These are phyloP conservation scores for Dolichopus griseipennis DNA, from an alignment of 2,888 invertebrate genomes.

Conservation along the genomic window DNA sequence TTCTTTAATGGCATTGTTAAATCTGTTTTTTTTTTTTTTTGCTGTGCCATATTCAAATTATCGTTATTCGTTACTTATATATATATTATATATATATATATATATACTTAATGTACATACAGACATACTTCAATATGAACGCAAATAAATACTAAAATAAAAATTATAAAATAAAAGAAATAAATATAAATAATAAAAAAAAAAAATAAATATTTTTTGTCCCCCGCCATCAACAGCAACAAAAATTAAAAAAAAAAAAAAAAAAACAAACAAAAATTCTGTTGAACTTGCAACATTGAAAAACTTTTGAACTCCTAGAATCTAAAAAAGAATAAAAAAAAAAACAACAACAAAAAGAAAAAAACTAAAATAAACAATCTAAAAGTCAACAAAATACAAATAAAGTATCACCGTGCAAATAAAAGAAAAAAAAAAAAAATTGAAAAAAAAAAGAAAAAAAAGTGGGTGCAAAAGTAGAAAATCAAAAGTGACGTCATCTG, in stretches of 20 bases:
- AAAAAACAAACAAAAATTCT: not conserved
- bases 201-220: too few species aligned
- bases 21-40: too few species aligned
- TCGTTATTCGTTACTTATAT: too few species aligned
- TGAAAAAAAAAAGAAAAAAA: not conserved
- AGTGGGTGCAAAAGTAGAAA: constrained; percentile 6
- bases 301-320: constrained; percentile 4
- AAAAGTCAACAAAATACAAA: not conserved
- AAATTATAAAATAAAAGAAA: too few species aligned
- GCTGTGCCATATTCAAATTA: too few species aligned
- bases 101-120: too few species aligned
- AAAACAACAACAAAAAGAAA: not conserved
- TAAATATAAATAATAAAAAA: too few species aligned
- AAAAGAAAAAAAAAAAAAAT: not conserved
- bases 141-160: not conserved
- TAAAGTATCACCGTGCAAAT: not conserved
- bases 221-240: not conserved
- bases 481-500: constrained; percentile 31
- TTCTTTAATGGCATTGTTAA: too few species aligned
- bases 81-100: too few species aligned
- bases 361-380: not conserved
- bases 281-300: not conserved
- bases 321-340: not conserved
- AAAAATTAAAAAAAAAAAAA: too few species aligned
- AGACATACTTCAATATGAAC: not conserved